These are phyloP conservation scores for Psilanteris sp. DNA, from an alignment of 1,140 invertebrate genomes.

Conservation along the genomic window DNA sequence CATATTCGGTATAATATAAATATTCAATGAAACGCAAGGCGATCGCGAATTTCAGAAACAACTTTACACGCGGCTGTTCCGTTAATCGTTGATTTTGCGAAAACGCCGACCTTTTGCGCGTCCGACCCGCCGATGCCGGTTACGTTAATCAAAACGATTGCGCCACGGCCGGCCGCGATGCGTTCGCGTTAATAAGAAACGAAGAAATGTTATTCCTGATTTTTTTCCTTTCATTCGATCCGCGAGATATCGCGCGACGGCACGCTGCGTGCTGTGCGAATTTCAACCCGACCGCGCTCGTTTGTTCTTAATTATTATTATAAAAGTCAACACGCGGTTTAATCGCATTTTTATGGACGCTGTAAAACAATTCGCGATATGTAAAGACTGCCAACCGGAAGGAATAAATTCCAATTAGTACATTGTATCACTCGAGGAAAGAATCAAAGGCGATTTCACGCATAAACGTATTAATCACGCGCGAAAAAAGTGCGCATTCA, in stretches of 20 bases:
- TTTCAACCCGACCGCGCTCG: background rate
- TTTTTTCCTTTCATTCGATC: too few species aligned
- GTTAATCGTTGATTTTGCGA: constrained; percentile 18
- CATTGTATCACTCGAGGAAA: constrained; percentile 31
- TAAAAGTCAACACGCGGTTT: constrained; percentile 36
- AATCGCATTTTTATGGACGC: constrained; percentile 29
- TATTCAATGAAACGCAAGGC: constrained; percentile 37
- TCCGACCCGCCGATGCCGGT: constrained; percentile 5
- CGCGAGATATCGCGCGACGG: too few species aligned
- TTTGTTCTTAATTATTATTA: constrained; percentile 49
- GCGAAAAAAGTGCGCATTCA: constrained; percentile 31
- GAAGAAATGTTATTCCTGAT: constrained; percentile 2
- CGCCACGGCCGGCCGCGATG: constrained; percentile 3
- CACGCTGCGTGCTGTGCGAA: background rate
- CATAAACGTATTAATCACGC: constrained; percentile 38
- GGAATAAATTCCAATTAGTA: constrained; percentile 57
- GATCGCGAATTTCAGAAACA: constrained; percentile 20
- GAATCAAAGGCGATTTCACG: constrained; percentile 41
- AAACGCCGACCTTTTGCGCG: constrained; percentile 24
- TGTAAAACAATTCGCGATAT: constrained; percentile 42
- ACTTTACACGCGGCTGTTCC: constrained; percentile 32
- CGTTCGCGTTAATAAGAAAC: constrained; percentile 2
- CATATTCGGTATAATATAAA: constrained; percentile 40
- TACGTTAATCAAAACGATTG: constrained; percentile 28
- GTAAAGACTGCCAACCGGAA: constrained; percentile 16